Conservation (phyloP, 2,888 invertebrate genomes). For the Melitaea athalia region DNA sequence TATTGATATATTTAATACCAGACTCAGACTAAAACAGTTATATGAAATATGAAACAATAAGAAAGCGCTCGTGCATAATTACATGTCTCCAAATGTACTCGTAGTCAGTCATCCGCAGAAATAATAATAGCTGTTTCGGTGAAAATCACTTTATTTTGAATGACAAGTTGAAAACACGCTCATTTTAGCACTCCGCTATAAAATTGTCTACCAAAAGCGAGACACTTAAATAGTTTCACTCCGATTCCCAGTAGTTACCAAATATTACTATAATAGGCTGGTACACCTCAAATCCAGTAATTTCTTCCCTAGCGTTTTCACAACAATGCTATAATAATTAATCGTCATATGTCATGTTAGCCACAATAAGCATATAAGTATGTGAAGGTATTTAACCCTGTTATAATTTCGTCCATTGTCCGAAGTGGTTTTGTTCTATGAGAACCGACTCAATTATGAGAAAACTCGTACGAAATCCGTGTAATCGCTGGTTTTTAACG, state of each 20-base stretch:
- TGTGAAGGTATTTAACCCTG: conserved; percentile 77
- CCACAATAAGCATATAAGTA: conserved; percentile 75
- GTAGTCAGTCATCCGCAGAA: conserved; percentile 15
- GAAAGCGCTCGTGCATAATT: conserved; percentile 25
- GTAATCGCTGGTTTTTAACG: conserved; percentile 78
- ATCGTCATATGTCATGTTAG: conserved; percentile 75
- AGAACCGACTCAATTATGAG: conserved; percentile 79
- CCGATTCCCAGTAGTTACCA: conserved; percentile 46
- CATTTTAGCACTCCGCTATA: conserved; percentile 18
- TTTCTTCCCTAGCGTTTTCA: conserved; percentile 35
- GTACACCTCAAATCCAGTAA: conserved; percentile 27
- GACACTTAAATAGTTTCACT: conserved; percentile 24
- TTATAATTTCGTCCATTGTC: conserved; percentile 81
- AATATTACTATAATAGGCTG: conserved; percentile 29
- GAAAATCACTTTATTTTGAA: conserved; percentile 12
- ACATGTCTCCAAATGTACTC: conserved; percentile 23
- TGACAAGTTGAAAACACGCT: conserved; percentile 8
- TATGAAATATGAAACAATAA: conserved; percentile 27
- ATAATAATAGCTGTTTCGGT: conserved; percentile 1
- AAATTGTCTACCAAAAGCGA: conserved; percentile 24
- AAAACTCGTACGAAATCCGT: conserved; percentile 71
- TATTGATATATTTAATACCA: conserved; percentile 50
- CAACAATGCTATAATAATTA: conserved; percentile 66
- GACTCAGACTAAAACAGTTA: conserved; percentile 44
- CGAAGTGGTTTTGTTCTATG: conserved; percentile 77